Conservation (phyloP, 2,113 vertebrate genomes). For the Varanus komodoensis region DNA sequence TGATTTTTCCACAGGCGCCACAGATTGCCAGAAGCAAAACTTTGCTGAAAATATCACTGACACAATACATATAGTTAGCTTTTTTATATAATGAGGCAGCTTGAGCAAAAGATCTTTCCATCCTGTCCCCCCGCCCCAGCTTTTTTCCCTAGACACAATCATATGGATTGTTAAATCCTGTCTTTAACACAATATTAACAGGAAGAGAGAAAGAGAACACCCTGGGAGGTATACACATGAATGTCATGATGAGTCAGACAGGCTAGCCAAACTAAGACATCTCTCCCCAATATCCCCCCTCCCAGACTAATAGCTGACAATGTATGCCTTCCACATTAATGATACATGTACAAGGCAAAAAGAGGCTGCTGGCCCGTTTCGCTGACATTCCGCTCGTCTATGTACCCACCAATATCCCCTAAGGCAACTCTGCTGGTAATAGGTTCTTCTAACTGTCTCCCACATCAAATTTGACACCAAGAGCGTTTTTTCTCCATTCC, state of each 20-base stretch:
- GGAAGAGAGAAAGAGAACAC: slow-evolving; percentile 16
- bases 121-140: too few relatives aligned
- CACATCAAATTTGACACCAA: slow-evolving; percentile 71
- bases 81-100: background rate
- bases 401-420: slow-evolving; percentile 65
- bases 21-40: background rate
- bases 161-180: background rate
- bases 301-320: slow-evolving; percentile 68
- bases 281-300: slow-evolving; percentile 4
- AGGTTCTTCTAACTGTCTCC: slow-evolving; percentile 73
- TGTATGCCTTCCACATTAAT: slow-evolving; percentile 70
- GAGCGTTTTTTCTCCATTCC: slow-evolving; percentile 69
- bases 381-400: slow-evolving; percentile 67
- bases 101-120: background rate
- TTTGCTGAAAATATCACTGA: background rate
- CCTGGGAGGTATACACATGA: slow-evolving; percentile 44
- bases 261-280: slow-evolving; percentile 68
- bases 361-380: slow-evolving; percentile 61
- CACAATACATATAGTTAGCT: background rate
- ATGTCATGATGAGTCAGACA: slow-evolving; percentile 44
- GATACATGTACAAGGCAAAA: slow-evolving; percentile 64
- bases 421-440: slow-evolving; percentile 72
- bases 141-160: background rate
- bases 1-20: background rate
- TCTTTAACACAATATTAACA: slow-evolving; percentile 18